Evolutionary conservation across 2,113 vertebrate genomes (phyloP), one percentile per base, ranked within the genome.

Genomic region (Circaetus cinerascens): DNA sequence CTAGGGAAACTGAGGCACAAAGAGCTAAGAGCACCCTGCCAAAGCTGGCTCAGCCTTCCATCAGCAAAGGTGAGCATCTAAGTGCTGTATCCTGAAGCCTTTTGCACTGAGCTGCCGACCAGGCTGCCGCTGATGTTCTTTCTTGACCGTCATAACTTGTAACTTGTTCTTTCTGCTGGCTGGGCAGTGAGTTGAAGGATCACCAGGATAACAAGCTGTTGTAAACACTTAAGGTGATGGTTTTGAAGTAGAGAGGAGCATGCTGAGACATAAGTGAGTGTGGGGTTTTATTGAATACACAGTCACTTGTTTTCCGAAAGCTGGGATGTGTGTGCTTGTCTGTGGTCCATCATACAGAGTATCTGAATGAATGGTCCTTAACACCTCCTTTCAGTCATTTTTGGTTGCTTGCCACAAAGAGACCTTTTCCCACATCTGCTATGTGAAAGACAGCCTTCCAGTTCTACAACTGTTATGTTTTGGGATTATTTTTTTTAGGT

Each of bases 321-420:
- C 93, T 94, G 78, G 84, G 67, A 67, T 43, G 19, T 9, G 45
- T 91, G 88, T 26, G 9, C 69, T 94, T 69, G 86, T 86, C 80
- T 90, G 32, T 97, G 80, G 95, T 78, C 92, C 75, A 21, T 97
- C 95, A 71, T 38, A 40, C 32, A 45, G 60, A 53, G 13, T 4
- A 29, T 75, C 46, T 68, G 67, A 85, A 63, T 92, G 48, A 73
- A 64, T 22, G 81, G 38, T 74, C 96, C 71, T 76, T 67, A 75
- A 59, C 25, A 30, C 71, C 75, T 96, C 82, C 85, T 96, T 82
- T 82, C 73, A 89, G 82, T 93, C 90, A n/a, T 41, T 91, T 90
- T 91, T 94, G 93, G 93, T 96, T 95, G 67, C 45, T 93, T 80
- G 96, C 62, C 94, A 86, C 55, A 64, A 18, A 57, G 30, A 43